Evolutionary conservation across 2,888 invertebrate genomes (phyloP).

Genomic region (Sclerodermus sp.): DNA sequence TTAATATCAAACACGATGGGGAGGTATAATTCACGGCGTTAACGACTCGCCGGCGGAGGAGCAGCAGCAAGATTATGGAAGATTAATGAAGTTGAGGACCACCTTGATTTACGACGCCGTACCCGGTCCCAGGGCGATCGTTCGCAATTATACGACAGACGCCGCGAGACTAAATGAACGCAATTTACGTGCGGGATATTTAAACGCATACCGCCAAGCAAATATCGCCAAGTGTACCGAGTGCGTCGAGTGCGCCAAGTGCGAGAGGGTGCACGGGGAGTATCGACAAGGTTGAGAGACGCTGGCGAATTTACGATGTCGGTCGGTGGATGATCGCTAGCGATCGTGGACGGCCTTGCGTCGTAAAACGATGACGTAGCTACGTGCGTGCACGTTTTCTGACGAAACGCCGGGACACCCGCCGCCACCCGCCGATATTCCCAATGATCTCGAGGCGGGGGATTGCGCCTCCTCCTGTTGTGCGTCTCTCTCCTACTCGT

Average conservation of each 20-base stretch:
- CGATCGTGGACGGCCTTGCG: slow-evolving; percentile 56
- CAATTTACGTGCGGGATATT: not conserved
- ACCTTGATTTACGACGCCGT: not conserved
- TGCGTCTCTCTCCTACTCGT: too few relatives aligned
- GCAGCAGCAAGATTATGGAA: not conserved
- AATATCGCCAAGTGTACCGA: too few relatives aligned
- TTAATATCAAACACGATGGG: not conserved
- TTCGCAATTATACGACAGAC: not conserved
- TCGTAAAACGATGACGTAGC: slow-evolving; percentile 49
- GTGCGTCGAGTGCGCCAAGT: too few relatives aligned
- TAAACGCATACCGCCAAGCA: too few relatives aligned
- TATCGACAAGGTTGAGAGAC: slow-evolving; percentile 55
- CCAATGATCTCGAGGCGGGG: too few relatives aligned
- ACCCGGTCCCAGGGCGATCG: not conserved
- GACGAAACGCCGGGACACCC: too few relatives aligned
- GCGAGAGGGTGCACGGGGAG: slow-evolving; percentile 4
- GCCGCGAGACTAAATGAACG: not conserved
- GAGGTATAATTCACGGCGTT: not conserved
- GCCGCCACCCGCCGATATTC: too few relatives aligned
- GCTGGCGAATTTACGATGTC: slow-evolving; percentile 51
- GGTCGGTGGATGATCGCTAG: slow-evolving; percentile 53
- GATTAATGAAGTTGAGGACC: not conserved
- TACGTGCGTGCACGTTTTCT: slow-evolving; percentile 7
- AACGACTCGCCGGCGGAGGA: not conserved
- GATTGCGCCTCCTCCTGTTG: too few relatives aligned